Percentiles rank a stretch among this genome's conserved stretches.
Conservation (phyloP, 2,888 invertebrate genomes). For the Teleiodes luculella region DNA sequence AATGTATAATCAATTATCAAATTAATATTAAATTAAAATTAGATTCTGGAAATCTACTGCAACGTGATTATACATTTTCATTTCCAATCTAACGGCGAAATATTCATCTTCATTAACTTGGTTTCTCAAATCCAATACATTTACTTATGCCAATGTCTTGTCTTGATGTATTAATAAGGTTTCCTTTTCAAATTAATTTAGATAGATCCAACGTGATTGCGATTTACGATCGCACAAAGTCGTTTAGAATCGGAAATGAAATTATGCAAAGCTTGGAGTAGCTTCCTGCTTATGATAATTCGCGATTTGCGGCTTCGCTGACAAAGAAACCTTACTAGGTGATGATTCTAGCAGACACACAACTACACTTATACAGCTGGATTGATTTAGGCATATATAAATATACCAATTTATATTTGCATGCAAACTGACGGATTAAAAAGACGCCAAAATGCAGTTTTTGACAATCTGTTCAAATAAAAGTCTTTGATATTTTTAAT, state of each 20-base stretch:
- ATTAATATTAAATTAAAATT: too few relatives aligned
- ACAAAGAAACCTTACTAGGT: not conserved
- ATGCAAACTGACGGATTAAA: too few relatives aligned
- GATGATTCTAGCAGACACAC: not conserved
- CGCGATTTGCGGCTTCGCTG: not conserved
- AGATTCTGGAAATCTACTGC: not conserved
- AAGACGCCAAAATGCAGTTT: too few relatives aligned
- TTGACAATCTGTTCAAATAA: too few relatives aligned
- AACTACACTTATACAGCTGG: too few relatives aligned
- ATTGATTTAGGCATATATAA: too few relatives aligned
- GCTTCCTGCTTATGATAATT: constrained; percentile 7
- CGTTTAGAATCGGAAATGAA: not conserved
- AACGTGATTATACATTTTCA: not conserved
- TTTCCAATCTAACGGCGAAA: too few relatives aligned
- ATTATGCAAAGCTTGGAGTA: constrained; percentile 2
- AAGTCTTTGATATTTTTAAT: too few relatives aligned
- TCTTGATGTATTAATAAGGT: constrained; percentile 22
- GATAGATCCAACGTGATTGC: constrained; percentile 17
- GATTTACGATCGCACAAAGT: not conserved
- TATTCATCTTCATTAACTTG: not conserved
- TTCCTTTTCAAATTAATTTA: constrained; percentile 38
- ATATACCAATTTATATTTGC: too few relatives aligned
- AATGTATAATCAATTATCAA: not conserved
- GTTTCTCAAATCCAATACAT: not conserved
- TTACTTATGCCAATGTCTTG: not conserved